Base-by-base conservation (phyloP, 2,797 vertebrate genomes). In the Epinephelus awoara region DNA sequence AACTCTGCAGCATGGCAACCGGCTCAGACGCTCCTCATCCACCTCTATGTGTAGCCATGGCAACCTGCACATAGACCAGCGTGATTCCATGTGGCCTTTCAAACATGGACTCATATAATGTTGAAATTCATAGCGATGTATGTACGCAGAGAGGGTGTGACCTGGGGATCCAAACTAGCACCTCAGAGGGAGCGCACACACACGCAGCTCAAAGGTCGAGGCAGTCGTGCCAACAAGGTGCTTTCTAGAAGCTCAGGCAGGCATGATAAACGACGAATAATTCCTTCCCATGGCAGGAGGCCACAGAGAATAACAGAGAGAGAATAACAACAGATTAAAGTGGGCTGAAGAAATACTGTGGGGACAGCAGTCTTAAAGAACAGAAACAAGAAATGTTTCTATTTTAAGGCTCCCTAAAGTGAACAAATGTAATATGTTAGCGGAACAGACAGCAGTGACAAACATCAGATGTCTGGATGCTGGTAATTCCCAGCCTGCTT, bases 11-110 rank as follows among this genome's bases (percentile, higher is more conserved):
- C 87, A 79, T 71, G 27, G 79, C 88, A 81, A 70, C 83, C 67
- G 27, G 72, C 80, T 83, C 77, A 76, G 74, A 84, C 52, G 74
- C 89, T 90, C 81, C 67, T 84, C 75, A 78, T 79, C 86, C 80
- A 80, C 75, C 80, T 89, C 83, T 19, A 44, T 72, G 79, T 44
- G 93, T 94, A 86, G 86, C 92, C 90, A 94, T 94, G 91, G 91
- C 85, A 94, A 94, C 93, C 74, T 79, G 76, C 87, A 83, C 89
- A 77, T 61, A 79, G 81, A 65, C 86, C 73, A 38, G 82, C 84
- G 19, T 58, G 79, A 82, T 83, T 82, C 56, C 77, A 67, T 67
- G 80, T 86, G 89, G 87, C 92, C 89, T 91, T 90, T 90, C 58
- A 71, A 84, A 75, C 66, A 58, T 44, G 11, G 78, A 77, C 78